These are phyloP conservation scores for Nemotelus nigrinus DNA, from an alignment of 2,888 invertebrate genomes.

Conservation along the genomic window DNA sequence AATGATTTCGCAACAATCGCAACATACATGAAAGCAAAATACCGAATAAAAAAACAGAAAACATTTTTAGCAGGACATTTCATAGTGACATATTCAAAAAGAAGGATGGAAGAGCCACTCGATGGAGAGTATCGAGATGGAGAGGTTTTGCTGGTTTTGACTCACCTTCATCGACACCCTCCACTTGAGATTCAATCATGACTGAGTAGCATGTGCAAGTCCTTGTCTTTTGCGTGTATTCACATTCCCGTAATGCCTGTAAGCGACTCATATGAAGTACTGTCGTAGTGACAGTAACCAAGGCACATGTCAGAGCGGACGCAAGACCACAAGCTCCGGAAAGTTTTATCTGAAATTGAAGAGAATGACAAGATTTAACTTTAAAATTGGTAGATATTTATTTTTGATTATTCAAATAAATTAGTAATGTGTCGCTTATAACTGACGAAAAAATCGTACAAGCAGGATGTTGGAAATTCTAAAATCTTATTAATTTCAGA, in stretches of 20 bases:
- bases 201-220: conserved; percentile 83
- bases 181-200: conserved; percentile 73
- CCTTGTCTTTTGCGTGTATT: conserved; percentile 81
- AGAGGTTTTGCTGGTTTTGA: background rate
- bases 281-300: conserved; percentile 86
- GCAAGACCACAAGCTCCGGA: conserved; percentile 88
- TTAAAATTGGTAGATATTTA: too few relatives aligned
- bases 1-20: conserved; percentile 8
- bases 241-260: conserved; percentile 86
- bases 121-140: background rate
- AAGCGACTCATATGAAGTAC: conserved; percentile 91
- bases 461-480: background rate
- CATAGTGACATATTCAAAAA: background rate
- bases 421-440: too few relatives aligned
- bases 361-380: background rate
- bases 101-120: background rate
- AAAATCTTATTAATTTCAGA: background rate
- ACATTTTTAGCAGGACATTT: background rate
- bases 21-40: conserved; percentile 17
- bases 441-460: too few relatives aligned
- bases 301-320: conserved; percentile 86
- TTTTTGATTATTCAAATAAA: too few relatives aligned
- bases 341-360: conserved; percentile 79
- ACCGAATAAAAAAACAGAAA: background rate
- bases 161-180: conserved; percentile 69